A percentile compares a stretch with the other conserved stretches of the same genome.
Conservation (phyloP, 2,888 invertebrate genomes). For the Xylocampa areola region DNA sequence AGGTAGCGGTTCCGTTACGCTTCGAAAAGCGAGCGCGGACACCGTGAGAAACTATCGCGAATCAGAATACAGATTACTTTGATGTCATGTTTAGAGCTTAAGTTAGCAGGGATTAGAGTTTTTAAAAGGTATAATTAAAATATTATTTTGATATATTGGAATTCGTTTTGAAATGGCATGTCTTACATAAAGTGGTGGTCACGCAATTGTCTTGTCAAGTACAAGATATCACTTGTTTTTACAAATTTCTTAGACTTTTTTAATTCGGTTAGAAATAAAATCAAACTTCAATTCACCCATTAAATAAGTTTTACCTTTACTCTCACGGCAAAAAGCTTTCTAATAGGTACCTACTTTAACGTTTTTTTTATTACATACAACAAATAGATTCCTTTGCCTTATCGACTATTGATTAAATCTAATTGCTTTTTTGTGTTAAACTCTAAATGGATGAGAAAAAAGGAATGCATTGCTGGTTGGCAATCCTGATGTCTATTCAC, state of each 20-base stretch:
- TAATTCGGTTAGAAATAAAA: neutral
- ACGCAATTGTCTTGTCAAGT: conserved; percentile 4
- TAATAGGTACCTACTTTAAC: too few relatives aligned
- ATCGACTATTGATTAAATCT: neutral
- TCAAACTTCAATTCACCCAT: too few relatives aligned
- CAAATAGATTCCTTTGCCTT: neutral
- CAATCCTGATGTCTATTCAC: conserved; percentile 26
- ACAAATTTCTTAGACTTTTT: too few relatives aligned
- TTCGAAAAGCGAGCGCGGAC: conserved; percentile 41
- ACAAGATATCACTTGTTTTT: neutral
- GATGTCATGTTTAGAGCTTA: conserved; percentile 30
- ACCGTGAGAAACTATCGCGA: conserved; percentile 55
- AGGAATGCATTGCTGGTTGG: conserved; percentile 5
- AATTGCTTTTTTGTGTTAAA: conserved; percentile 3
- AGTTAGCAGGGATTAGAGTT: conserved; percentile 18
- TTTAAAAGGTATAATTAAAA: conserved; percentile 1
- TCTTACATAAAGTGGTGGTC: neutral
- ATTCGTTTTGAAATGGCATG: neutral
- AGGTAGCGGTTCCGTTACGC: conserved; percentile 55
- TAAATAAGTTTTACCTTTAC: too few relatives aligned
- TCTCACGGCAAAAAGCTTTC: too few relatives aligned
- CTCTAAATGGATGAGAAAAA: conserved; percentile 2
- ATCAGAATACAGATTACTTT: conserved; percentile 37
- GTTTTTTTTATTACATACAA: neutral
- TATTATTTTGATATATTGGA: neutral